Conservation (phyloP, 2,113 vertebrate species). For the Ascaphus truei region DNA sequence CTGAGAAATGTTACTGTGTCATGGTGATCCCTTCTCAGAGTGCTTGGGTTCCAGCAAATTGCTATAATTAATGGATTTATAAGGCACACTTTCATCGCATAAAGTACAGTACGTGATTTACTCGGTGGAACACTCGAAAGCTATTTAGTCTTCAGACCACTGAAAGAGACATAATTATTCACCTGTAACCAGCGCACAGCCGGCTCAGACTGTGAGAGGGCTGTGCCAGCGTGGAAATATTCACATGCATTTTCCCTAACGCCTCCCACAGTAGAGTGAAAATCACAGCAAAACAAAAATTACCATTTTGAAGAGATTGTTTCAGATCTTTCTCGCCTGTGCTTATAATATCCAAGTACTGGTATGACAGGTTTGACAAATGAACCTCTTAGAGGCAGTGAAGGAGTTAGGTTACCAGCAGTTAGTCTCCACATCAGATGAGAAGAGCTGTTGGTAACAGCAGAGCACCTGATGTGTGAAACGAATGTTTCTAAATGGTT, state of each 20-base stretch:
- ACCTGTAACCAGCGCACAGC: neutral
- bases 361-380: too few relatives aligned
- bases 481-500: neutral
- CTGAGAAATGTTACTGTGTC: constrained; percentile 16
- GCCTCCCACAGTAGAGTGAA: neutral
- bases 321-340: too few relatives aligned
- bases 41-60: constrained; percentile 18
- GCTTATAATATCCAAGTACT: too few relatives aligned
- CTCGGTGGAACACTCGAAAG: neutral
- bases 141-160: neutral
- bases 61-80: constrained; percentile 33
- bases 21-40: constrained; percentile 9
- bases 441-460: neutral
- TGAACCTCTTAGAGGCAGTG: too few relatives aligned
- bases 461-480: neutral
- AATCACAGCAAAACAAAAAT: too few relatives aligned
- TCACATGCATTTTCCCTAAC: neutral
- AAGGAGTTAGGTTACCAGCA: too few relatives aligned
- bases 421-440: too few relatives aligned
- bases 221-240: neutral
- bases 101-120: constrained; percentile 12
- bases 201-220: neutral
- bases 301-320: too few relatives aligned
- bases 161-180: neutral
- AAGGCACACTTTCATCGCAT: constrained; percentile 7